phyloP scores from a whole-genome alignment of 2,113 vertebrate species.

The Amazona vittata region DNA sequence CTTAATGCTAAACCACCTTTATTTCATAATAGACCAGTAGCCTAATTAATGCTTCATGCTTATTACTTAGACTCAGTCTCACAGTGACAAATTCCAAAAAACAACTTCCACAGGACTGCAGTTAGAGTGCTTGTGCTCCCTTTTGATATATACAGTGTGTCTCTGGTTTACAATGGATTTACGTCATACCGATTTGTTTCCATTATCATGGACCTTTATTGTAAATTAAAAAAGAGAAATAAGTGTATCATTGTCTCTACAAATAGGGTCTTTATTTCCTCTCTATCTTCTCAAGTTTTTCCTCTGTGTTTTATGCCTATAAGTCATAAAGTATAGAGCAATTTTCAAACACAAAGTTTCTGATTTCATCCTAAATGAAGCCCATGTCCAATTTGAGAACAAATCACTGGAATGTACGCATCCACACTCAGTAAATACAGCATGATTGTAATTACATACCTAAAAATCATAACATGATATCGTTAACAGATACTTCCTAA shows the following conservation, averaged over 20 bases:
- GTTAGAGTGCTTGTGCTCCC: neutral
- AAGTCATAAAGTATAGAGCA: neutral
- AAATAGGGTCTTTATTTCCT: neutral
- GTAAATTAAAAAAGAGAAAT: neutral
- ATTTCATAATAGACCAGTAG: neutral
- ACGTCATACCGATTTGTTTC: neutral
- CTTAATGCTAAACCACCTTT: neutral
- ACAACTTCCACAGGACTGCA: neutral
- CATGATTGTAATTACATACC: constrained; percentile 29
- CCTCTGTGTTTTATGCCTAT: neutral
- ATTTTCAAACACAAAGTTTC: neutral
- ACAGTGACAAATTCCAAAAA: neutral
- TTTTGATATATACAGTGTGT: too few species aligned
- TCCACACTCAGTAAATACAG: neutral
- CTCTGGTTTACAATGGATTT: neutral
- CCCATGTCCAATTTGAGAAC: neutral
- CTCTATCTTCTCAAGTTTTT: neutral
- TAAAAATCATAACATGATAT: neutral
- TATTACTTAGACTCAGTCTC: neutral
- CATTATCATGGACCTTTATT: neutral
- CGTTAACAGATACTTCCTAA: neutral
- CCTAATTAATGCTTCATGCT: constrained; percentile 7
- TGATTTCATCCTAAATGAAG: constrained; percentile 18
- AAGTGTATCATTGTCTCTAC: neutral
- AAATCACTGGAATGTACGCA: neutral